phyloP scores from a whole-genome alignment of 2,113 vertebrate species.

The Rissa tridactyla region DNA sequence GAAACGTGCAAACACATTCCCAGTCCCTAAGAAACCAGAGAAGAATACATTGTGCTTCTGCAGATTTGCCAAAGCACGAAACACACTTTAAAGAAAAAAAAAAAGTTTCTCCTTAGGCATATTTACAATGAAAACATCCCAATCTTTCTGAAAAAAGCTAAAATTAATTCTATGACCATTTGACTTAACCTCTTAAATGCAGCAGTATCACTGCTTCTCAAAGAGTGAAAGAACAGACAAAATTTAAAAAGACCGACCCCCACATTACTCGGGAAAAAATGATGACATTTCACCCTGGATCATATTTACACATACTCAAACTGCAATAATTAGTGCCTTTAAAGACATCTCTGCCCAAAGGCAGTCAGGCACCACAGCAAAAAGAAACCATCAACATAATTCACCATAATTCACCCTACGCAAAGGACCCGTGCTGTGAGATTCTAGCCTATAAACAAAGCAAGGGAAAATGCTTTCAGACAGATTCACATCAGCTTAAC shows the following conservation, averaged over 20 bases:
- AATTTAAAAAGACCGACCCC: background rate
- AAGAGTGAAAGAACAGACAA: background rate
- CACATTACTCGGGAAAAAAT: background rate
- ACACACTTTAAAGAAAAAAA: background rate
- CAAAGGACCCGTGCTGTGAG: background rate
- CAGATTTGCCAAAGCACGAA: background rate
- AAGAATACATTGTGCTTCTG: background rate
- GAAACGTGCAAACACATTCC: background rate
- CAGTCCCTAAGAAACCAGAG: background rate
- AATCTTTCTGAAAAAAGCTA: background rate
- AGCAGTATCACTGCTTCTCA: background rate
- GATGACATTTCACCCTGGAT: background rate
- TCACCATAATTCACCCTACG: background rate
- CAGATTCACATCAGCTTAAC: constrained; percentile 9
- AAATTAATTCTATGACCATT: background rate
- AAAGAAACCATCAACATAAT: constrained; percentile 3
- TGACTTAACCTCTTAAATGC: background rate
- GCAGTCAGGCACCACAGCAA: background rate
- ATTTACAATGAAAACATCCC: background rate
- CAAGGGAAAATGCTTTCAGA: background rate
- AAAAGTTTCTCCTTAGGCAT: background rate
- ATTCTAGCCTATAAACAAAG: background rate
- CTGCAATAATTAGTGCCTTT: constrained; percentile 8
- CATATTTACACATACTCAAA: background rate
- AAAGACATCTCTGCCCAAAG: background rate